Conservation (phyloP, 23 tunicate species). For the Botrylloides violaceus region DNA sequence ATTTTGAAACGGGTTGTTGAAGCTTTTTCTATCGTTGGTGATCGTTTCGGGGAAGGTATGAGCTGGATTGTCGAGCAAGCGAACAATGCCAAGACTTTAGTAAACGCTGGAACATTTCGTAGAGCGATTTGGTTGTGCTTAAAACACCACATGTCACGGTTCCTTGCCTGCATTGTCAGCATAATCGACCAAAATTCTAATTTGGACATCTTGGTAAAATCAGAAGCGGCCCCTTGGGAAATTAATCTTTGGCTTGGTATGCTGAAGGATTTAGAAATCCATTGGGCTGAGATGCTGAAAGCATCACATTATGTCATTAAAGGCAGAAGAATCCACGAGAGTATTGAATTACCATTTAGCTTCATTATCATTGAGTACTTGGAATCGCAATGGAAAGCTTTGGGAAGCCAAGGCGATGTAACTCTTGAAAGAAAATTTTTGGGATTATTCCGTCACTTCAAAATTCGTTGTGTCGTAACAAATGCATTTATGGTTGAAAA, state of each 20-base stretch:
- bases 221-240: not conserved
- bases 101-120: slow-evolving; percentile 58
- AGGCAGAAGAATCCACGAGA: no score
- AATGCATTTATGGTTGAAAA: not conserved
- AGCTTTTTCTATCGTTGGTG: slow-evolving; percentile 9
- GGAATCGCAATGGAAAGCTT: not conserved
- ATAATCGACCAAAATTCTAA: slow-evolving; percentile 34
- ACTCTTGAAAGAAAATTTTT: not conserved
- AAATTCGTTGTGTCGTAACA: slow-evolving; percentile 1
- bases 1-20: not conserved
- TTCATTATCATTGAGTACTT: not conserved
- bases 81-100: slow-evolving; percentile 30
- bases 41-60: not conserved
- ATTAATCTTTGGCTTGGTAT: slow-evolving; percentile 32
- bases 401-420: not conserved
- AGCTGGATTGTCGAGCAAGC: slow-evolving; percentile 48
- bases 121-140: slow-evolving; percentile 42
- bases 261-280: not conserved
- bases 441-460: not conserved
- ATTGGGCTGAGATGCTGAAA: not conserved
- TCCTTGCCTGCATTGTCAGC: slow-evolving; percentile 31
- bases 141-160: slow-evolving; percentile 16
- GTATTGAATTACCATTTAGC: not conserved
- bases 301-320: not conserved
- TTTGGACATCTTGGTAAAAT: slow-evolving; percentile 27